phyloP scores from a whole-genome alignment of 2,888 invertebrate genomes.

The Orthosia cruda region DNA sequence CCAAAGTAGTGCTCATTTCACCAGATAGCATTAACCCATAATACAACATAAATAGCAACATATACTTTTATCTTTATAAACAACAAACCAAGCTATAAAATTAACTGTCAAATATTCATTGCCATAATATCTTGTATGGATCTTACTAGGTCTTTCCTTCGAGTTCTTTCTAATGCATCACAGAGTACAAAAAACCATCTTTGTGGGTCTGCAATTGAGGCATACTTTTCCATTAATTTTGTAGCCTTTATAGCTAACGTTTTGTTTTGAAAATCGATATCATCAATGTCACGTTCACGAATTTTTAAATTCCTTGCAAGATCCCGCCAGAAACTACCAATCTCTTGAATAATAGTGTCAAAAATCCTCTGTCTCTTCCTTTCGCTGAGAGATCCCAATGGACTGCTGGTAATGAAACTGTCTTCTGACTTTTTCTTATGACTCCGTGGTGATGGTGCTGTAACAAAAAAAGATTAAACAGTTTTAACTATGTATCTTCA shows the following conservation, averaged over 20 bases:
- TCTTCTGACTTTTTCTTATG: slow-evolving; percentile 56
- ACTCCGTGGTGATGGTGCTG: slow-evolving; percentile 67
- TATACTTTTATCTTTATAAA: background rate
- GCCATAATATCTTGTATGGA: slow-evolving; percentile 82
- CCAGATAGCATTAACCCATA: background rate
- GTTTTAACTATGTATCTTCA: background rate
- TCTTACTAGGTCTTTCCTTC: slow-evolving; percentile 83
- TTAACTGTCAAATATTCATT: slow-evolving; percentile 80
- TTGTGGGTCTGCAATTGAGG: slow-evolving; percentile 79
- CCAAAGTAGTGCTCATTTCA: background rate
- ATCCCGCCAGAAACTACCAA: slow-evolving; percentile 85
- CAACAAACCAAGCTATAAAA: background rate
- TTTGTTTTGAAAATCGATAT: slow-evolving; percentile 78
- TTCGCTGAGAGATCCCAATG: slow-evolving; percentile 72
- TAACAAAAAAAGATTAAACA: slow-evolving; percentile 25
- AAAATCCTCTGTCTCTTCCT: slow-evolving; percentile 81
- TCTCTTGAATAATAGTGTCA: slow-evolving; percentile 80
- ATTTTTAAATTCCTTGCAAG: slow-evolving; percentile 84
- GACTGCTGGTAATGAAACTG: slow-evolving; percentile 64
- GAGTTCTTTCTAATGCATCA: slow-evolving; percentile 83
- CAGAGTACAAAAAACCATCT: slow-evolving; percentile 85
- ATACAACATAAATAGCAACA: background rate
- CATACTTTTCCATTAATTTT: slow-evolving; percentile 79
- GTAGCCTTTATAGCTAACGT: slow-evolving; percentile 76
- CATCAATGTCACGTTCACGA: slow-evolving; percentile 83